Evolutionary conservation across 1,140 invertebrate species (phyloP).

Genomic region (Eupristina koningsbergeri): DNA sequence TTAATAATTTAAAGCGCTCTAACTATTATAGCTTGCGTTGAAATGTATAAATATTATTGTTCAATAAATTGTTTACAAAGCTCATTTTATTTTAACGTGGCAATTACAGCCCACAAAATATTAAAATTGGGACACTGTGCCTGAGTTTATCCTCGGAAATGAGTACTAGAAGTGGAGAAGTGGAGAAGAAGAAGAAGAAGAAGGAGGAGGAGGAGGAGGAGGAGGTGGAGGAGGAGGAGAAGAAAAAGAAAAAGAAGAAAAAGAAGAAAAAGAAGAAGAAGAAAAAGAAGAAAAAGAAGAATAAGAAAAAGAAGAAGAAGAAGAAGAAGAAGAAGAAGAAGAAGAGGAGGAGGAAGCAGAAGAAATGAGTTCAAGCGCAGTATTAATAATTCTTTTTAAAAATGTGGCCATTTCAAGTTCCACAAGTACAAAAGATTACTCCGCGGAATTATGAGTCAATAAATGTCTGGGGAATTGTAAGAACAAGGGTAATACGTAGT

Average conservation of each 20-base stretch:
- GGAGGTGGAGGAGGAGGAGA: background rate
- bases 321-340: background rate
- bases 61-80: background rate
- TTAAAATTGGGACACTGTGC: background rate
- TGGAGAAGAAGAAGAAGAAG: no score
- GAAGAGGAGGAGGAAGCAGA: background rate
- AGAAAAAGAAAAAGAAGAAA: background rate
- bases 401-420: background rate
- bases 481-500: background rate
- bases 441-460: background rate
- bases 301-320: no score
- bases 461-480: background rate
- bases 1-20: background rate
- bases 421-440: background rate
- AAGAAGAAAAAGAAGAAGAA: background rate
- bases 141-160: background rate
- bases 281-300: no score
- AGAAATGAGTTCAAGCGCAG: conserved; percentile 12
- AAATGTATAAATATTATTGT: background rate
- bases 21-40: background rate
- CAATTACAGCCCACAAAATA: background rate
- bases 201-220: background rate
- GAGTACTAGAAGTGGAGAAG: background rate
- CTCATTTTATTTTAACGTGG: background rate
- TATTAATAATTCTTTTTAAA: conserved; percentile 23